Conservation (phyloP, 2,797 vertebrate genomes). For the Podarcis lilfordi region DNA sequence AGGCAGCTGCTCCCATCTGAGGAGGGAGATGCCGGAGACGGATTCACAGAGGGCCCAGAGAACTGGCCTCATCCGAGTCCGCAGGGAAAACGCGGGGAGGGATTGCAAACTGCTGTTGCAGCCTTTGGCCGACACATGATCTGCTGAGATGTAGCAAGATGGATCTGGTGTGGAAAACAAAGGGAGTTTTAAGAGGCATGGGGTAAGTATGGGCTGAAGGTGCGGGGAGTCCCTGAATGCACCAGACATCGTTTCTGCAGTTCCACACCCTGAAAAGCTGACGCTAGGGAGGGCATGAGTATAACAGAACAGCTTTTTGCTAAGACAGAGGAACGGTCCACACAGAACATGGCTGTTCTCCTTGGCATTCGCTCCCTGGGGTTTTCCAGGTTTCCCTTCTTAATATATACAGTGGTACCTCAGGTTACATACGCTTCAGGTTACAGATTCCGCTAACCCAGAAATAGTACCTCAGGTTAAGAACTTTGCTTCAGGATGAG, state of each 20-base stretch:
- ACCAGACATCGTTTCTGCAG: not conserved
- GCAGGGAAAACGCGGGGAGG: not conserved
- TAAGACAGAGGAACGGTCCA: not conserved
- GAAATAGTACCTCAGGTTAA: too few relatives aligned
- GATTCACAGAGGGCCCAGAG: conserved; percentile 17
- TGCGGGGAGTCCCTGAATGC: not conserved
- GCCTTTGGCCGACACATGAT: conserved; percentile 7
- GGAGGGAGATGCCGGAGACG: conserved; percentile 25
- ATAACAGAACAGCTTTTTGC: not conserved
- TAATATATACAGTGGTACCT: too few relatives aligned
- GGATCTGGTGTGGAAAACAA: not conserved
- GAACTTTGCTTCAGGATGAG: too few relatives aligned
- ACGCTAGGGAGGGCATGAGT: not conserved
- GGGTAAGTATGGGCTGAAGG: not conserved
- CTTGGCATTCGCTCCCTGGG: not conserved
- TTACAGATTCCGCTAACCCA: too few relatives aligned
- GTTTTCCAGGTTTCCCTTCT: too few relatives aligned
- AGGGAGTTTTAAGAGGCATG: not conserved
- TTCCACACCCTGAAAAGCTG: not conserved
- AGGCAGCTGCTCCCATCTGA: conserved; percentile 28
- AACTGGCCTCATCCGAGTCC: conserved; percentile 11
- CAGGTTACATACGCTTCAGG: too few relatives aligned
- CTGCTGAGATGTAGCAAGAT: conserved; percentile 24
- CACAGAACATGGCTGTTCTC: not conserved
- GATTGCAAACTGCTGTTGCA: conserved; percentile 6